A percentile compares a stretch with the other conserved stretches of the same genome.
Conservation (phyloP, 1,140 invertebrate genomes). For the Trachymyrmex septentrionalis region DNA sequence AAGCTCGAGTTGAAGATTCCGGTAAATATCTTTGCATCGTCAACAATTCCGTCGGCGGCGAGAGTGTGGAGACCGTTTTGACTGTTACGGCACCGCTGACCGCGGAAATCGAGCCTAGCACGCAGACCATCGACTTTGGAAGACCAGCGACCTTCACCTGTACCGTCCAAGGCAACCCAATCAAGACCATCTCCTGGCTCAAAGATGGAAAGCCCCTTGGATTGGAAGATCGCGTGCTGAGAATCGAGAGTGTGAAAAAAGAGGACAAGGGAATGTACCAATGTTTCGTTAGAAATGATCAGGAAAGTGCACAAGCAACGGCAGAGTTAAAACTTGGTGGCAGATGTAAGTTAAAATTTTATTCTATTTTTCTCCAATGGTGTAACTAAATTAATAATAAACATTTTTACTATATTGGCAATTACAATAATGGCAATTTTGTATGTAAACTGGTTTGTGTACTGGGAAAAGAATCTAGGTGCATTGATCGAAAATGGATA, state of each 20-base stretch:
- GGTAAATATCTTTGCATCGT: slow-evolving; percentile 98
- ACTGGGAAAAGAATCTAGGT: too few species aligned
- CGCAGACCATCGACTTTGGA: slow-evolving; percentile 97
- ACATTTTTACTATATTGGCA: neutral
- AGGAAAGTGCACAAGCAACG: slow-evolving; percentile 96
- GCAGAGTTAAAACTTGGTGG: slow-evolving; percentile 97
- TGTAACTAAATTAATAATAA: neutral
- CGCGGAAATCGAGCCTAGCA: slow-evolving; percentile 94
- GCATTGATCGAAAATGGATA: too few species aligned
- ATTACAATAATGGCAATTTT: neutral
- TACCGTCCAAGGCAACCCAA: slow-evolving; percentile 95
- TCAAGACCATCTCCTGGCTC: slow-evolving; percentile 96
- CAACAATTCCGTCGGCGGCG: slow-evolving; percentile 97
- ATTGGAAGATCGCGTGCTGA: slow-evolving; percentile 92
- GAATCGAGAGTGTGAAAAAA: slow-evolving; percentile 96
- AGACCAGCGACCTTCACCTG: slow-evolving; percentile 96
- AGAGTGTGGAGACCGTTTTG: slow-evolving; percentile 96
- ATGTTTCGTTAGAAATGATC: slow-evolving; percentile 97
- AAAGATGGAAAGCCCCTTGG: slow-evolving; percentile 96
- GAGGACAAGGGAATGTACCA: slow-evolving; percentile 99
- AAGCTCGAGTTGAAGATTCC: slow-evolving; percentile 96
- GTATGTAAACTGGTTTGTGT: neutral
- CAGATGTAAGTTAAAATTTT: slow-evolving; percentile 89
- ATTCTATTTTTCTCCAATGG: neutral
- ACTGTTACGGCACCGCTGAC: slow-evolving; percentile 96